Percentiles rank a stretch among this genome's conserved stretches.
Evolutionary conservation across 2,113 vertebrate genomes (phyloP).

Genomic region (Romanogobio albipinnatus): DNA sequence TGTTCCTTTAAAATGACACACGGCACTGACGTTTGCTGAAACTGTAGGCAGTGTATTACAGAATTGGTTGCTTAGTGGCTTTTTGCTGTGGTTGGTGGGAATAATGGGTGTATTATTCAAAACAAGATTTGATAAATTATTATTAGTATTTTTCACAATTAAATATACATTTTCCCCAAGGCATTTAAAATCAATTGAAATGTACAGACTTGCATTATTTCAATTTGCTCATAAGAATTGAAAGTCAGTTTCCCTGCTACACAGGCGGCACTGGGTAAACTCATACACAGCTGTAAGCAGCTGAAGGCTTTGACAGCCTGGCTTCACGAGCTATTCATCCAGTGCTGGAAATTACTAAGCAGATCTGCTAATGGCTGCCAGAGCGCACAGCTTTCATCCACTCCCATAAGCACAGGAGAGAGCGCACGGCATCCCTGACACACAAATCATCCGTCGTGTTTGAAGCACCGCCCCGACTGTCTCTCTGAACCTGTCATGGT

Average conservation of each 20-base stretch:
- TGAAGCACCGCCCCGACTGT: slow-evolving; percentile 26
- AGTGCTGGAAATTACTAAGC: slow-evolving; percentile 39
- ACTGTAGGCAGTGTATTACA: background rate
- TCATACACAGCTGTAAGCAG: slow-evolving; percentile 13
- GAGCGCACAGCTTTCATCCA: slow-evolving; percentile 18
- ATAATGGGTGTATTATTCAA: slow-evolving; percentile 13
- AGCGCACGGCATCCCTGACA: slow-evolving; percentile 10
- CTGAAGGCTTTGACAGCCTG: slow-evolving; percentile 24
- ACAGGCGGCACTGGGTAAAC: background rate
- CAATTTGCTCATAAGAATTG: slow-evolving; percentile 14
- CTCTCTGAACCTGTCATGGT: slow-evolving; percentile 9
- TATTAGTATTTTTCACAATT: slow-evolving; percentile 18
- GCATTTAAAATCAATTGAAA: background rate
- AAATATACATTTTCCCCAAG: background rate
- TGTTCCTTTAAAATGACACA: background rate
- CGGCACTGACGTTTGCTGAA: slow-evolving; percentile 7
- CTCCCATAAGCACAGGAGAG: slow-evolving; percentile 34
- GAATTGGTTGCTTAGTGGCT: slow-evolving; percentile 6
- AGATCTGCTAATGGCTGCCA: slow-evolving; percentile 38
- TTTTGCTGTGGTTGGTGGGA: background rate
- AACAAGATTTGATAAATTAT: slow-evolving; percentile 28
- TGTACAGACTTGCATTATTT: background rate
- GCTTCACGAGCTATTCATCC: slow-evolving; percentile 45
- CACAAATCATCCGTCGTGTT: slow-evolving; percentile 30
- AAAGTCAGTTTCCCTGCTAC: slow-evolving; percentile 11